Evolutionary conservation across 2,113 vertebrate species (phyloP), one percentile per base, ranked within the genome.

Genomic region (Monopterus albus): DNA sequence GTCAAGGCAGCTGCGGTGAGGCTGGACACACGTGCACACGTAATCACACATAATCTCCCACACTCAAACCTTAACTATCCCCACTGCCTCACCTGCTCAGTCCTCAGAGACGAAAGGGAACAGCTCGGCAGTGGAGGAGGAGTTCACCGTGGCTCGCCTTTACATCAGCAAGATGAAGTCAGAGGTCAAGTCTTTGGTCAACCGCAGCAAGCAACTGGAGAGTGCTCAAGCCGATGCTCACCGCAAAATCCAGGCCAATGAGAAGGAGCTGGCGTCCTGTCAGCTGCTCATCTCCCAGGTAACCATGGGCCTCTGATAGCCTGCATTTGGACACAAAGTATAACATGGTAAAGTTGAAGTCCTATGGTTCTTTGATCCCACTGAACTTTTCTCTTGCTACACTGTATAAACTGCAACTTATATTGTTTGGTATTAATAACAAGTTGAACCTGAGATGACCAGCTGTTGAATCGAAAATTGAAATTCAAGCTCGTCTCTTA

Each of bases 151-250:
- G 88, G 95, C 95, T 23, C 91, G 95, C 15, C 94, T 98, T 15
- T 97, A 95, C 88, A 94, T 98, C 89, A 96, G 95, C 82, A 97
- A 96, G 90, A 96, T 98, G 94, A 97, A 96, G 69, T 96, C 96
- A 0, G 96, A 98, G 91, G 94, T 97, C 59, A 97, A 98, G 82
- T 96, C 96, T 0, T 87, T 98, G 74, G 94, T 96, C 81, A 98
- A 96, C 86, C 93, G 95, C 21, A 94, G 94, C 92, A 96, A 96
- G 67, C 96, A 96, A 91, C 77, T 98, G 43, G 96, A 98, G 91
- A 95, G 92, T 0, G 84, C 95, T 13, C 95, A 97, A 92, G 88
- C 94, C 15, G 95, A 97, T 56, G 92, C 93, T 83, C 95, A 92
- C 85, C 90, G 91, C 87, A 98, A 97, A 90, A 97, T 98, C 90